Percentiles rank a stretch among this genome's conserved stretches.
Conservation (phyloP, 1,140 invertebrate species). For the Pectinophora gossypiella region DNA sequence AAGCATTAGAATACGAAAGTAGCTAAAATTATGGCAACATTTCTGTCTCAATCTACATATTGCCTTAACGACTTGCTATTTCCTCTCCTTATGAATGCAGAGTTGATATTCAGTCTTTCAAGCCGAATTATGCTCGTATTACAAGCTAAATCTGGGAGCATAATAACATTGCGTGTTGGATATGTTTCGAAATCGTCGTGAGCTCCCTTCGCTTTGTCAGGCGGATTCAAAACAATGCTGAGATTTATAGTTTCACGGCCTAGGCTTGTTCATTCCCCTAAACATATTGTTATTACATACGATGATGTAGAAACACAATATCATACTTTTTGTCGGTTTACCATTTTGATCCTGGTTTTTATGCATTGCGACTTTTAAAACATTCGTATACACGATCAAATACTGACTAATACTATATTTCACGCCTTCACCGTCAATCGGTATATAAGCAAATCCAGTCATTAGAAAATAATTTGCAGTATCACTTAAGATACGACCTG, state of each 20-base stretch:
- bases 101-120: not conserved
- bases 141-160: not conserved
- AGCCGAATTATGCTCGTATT: not conserved
- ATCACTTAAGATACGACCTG: no score
- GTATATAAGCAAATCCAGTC: no score
- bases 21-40: no score
- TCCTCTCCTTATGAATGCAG: not conserved
- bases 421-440: no score
- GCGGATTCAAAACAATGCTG: conserved; percentile 31
- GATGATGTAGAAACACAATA: no score
- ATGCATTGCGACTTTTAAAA: no score
- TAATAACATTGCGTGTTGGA: not conserved
- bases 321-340: no score
- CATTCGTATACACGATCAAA: no score
- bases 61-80: not conserved
- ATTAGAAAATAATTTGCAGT: no score
- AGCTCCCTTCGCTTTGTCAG: conserved; percentile 20
- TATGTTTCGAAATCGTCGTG: conserved; percentile 7
- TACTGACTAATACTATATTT: no score
- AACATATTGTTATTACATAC: not conserved
- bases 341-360: no score
- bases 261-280: conserved; percentile 7
- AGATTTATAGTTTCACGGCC: conserved; percentile 31
- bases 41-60: not conserved
- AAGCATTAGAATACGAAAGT: no score